These are phyloP conservation scores for Carettochelys insculpta DNA, from an alignment of 2,113 vertebrate species.

Conservation along the genomic window DNA sequence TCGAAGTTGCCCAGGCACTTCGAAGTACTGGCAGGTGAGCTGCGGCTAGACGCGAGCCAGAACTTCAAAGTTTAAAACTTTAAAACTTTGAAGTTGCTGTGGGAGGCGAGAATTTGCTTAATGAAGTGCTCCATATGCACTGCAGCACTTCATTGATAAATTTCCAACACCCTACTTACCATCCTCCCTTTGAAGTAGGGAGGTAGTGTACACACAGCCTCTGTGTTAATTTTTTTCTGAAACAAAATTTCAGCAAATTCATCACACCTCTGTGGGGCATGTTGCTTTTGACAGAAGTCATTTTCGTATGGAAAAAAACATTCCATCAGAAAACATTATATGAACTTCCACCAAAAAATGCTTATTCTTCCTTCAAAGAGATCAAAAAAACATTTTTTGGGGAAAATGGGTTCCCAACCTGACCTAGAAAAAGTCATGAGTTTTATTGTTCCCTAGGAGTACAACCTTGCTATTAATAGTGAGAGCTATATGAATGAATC, in stretches of 20 bases:
- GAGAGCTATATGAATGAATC: not conserved
- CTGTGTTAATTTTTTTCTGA: no score
- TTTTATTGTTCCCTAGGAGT: not conserved
- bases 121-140: no score
- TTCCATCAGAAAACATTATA: not conserved
- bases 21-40: no score
- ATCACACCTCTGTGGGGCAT: not conserved
- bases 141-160: no score
- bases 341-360: not conserved
- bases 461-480: not conserved
- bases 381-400: not conserved
- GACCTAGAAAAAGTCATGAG: not conserved
- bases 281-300: not conserved
- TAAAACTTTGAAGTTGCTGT: no score
- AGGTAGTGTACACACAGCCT: no score
- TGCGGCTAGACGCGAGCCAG: no score
- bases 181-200: no score
- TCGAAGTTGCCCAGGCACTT: no score
- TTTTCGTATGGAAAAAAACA: not conserved
- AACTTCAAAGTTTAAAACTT: no score
- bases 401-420: not conserved
- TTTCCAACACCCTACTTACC: no score
- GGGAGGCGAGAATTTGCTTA: no score
- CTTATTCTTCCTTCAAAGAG: not conserved
- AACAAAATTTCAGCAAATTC: not conserved